Conservation (phyloP, 2,797 vertebrate genomes). For the Kryptopterus vitreolus region DNA sequence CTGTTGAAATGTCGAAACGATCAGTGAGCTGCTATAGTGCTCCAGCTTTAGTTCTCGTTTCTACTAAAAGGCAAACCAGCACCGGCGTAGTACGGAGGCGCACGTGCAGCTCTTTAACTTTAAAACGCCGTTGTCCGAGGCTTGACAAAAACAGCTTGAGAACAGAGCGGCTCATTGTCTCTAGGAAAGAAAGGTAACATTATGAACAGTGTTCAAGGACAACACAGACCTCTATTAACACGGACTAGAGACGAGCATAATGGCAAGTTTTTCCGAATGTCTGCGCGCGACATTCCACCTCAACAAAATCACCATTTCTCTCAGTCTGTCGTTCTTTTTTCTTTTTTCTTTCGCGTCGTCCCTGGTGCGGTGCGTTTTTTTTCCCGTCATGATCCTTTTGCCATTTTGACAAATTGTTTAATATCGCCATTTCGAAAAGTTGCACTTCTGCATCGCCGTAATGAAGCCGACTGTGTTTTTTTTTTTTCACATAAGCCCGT, state of each 20-base stretch:
- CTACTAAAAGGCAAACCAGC: constrained; percentile 3
- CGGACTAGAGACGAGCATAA: neutral
- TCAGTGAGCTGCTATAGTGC: too few relatives aligned
- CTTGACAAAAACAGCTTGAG: constrained; percentile 32
- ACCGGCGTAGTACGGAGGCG: neutral
- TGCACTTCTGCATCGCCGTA: constrained; percentile 7
- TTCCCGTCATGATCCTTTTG: neutral
- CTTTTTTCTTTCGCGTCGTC: neutral
- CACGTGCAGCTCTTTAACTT: neutral
- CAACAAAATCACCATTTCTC: neutral
- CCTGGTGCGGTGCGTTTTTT: neutral
- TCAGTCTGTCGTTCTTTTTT: neutral
- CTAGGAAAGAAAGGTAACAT: constrained; percentile 32
- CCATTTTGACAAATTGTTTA: constrained; percentile 32
- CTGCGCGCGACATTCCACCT: neutral
- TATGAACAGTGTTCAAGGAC: constrained; percentile 39
- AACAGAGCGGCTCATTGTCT: constrained; percentile 37
- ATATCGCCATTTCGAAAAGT: constrained; percentile 20
- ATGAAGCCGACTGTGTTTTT: constrained; percentile 19
- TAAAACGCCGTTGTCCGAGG: constrained; percentile 8
- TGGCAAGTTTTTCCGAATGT: constrained; percentile 10
- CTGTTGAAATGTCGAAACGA: too few relatives aligned
- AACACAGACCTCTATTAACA: constrained; percentile 5
- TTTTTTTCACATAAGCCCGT: constrained; percentile 12
- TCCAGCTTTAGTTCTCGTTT: too few relatives aligned